phyloP scores from a whole-genome alignment of 2,888 invertebrate species.

The Amblyteles armatorius region DNA sequence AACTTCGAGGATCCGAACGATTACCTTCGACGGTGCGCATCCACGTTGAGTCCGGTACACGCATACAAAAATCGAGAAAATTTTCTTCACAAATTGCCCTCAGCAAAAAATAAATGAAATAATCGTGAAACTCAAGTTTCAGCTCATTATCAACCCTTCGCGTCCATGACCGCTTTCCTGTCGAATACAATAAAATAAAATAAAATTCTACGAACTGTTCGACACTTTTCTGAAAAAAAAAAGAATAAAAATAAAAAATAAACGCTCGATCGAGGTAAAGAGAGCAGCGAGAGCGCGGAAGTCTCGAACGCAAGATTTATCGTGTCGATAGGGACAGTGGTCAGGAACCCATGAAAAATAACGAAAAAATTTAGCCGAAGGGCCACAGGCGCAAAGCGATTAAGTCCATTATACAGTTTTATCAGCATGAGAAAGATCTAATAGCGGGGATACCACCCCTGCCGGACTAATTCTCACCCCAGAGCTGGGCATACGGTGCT shows the following conservation, averaged over 20 bases:
- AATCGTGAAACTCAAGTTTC: background rate
- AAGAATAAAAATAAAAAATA: conserved; percentile 20
- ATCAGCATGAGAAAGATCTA: conserved; percentile 85
- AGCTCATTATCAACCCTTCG: background rate
- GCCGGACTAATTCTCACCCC: conserved; percentile 75
- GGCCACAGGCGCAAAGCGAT: conserved; percentile 81
- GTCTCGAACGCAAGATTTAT: conserved; percentile 74
- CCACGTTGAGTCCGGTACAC: background rate
- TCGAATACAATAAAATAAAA: background rate
- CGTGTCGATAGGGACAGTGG: conserved; percentile 77
- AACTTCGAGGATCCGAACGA: conserved; percentile 32
- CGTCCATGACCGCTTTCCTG: background rate
- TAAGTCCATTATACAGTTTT: conserved; percentile 84
- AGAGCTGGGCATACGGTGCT: conserved; percentile 30
- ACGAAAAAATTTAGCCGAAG: conserved; percentile 83
- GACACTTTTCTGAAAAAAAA: conserved; percentile 1
- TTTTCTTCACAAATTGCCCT: background rate
- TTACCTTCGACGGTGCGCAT: conserved; percentile 15
- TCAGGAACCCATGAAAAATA: conserved; percentile 82
- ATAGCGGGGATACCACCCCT: conserved; percentile 72
- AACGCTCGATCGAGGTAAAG: conserved; percentile 57
- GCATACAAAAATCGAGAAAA: background rate
- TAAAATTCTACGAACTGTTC: background rate
- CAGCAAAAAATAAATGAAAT: background rate
- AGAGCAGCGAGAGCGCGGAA: conserved; percentile 58